Conservation (phyloP, 2,797 vertebrate genomes). For the Falco cherrug region DNA sequence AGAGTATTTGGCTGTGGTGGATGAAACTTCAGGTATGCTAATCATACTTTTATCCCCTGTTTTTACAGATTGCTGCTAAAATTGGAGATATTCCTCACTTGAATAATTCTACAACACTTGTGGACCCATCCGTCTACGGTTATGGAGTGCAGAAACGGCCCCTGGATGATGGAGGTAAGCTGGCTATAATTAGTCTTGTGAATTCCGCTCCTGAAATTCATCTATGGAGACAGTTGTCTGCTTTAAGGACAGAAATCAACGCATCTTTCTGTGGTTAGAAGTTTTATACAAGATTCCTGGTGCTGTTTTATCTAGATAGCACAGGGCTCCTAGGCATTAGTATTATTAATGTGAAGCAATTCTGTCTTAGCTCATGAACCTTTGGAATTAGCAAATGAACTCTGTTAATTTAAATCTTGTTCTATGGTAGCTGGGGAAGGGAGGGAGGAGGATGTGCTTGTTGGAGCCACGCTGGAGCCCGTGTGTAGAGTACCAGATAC, state of each 20-base stretch:
- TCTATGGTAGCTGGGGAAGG: neutral
- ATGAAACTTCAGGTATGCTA: neutral
- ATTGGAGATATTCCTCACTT: conserved; percentile 96
- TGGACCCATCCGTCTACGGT: conserved; percentile 91
- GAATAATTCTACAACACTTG: conserved; percentile 91
- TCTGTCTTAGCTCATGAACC: neutral
- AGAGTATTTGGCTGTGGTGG: neutral
- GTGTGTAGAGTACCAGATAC: accelerated
- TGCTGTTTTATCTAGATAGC: neutral
- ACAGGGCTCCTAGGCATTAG: neutral
- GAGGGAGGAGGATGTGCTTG: neutral
- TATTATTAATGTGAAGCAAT: neutral
- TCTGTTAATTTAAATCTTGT: neutral
- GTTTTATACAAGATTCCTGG: neutral
- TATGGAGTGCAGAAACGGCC: conserved; percentile 93
- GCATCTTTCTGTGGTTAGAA: neutral
- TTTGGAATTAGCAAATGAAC: neutral
- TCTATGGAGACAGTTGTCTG: neutral
- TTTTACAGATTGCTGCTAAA: conserved; percentile 93
- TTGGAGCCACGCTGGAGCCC: neutral
- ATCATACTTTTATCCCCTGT: neutral
- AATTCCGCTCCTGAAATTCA: neutral
- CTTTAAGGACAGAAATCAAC: neutral
- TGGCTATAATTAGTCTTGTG: neutral
- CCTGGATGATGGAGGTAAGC: conserved; percentile 94